phyloP scores from a whole-genome alignment of 2,113 vertebrate species.

The Boleophthalmus pectinirostris region DNA sequence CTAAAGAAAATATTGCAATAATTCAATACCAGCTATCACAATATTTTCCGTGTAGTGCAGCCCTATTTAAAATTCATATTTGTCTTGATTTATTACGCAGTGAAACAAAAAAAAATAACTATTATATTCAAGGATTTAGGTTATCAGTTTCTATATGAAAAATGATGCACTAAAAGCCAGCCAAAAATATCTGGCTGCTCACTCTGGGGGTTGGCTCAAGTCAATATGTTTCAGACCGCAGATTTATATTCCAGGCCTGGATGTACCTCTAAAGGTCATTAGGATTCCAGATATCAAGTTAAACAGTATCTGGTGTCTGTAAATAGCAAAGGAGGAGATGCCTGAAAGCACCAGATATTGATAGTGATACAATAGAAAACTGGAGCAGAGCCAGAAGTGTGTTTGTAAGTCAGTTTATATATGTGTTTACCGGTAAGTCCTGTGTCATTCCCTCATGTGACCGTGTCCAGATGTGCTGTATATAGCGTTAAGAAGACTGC shows the following conservation, averaged over 20 bases:
- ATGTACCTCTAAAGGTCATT: conserved; percentile 14
- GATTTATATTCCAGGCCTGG: conserved; percentile 10
- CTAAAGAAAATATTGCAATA: too few relatives aligned
- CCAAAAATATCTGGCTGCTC: conserved; percentile 11
- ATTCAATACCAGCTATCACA: too few relatives aligned
- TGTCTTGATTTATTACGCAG: neutral
- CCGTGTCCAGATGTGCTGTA: conserved; percentile 36
- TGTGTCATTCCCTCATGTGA: conserved; percentile 1
- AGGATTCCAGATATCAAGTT: neutral
- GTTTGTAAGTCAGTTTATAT: neutral
- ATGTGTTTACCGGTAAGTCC: neutral
- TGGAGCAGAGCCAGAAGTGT: neutral
- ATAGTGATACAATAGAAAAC: neutral
- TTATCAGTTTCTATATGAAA: neutral
- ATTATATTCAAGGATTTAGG: neutral
- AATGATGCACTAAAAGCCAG: neutral
- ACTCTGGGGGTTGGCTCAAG: conserved; percentile 24
- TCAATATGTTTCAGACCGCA: conserved; percentile 14
- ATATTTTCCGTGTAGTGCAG: too few relatives aligned
- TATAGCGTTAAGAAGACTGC: conserved; percentile 36
- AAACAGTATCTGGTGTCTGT: neutral
- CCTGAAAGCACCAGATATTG: neutral
- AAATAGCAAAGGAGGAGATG: neutral
- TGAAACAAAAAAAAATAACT: neutral
- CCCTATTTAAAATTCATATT: too few relatives aligned